phyloP scores from a whole-genome alignment of 2,888 invertebrate species.

The Sceliomorpha sp. region DNA sequence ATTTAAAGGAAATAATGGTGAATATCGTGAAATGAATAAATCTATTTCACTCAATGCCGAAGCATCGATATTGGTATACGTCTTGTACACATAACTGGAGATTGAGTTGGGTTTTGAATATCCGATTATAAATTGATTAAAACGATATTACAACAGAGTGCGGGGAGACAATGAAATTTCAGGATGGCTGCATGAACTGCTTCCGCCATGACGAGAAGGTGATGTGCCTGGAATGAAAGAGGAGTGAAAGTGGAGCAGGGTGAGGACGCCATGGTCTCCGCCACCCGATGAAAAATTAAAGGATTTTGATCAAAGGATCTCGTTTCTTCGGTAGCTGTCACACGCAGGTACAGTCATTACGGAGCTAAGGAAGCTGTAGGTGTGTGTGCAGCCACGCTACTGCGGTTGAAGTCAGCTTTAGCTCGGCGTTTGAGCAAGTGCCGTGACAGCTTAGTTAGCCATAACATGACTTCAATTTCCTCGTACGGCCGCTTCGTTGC shows the following conservation, averaged over 20 bases:
- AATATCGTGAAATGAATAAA: too few relatives aligned
- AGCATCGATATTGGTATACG: too few relatives aligned
- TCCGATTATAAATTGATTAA: neutral
- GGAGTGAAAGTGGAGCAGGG: constrained; percentile 24
- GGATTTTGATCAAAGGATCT: constrained; percentile 65
- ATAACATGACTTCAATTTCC: constrained; percentile 62
- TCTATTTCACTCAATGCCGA: too few relatives aligned
- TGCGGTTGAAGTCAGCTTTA: constrained; percentile 31
- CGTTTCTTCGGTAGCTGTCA: constrained; percentile 60
- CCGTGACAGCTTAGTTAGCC: constrained; percentile 63
- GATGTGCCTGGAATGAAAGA: constrained; percentile 23
- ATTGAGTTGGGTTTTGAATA: too few relatives aligned
- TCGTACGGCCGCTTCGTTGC: constrained; percentile 17
- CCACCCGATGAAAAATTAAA: constrained; percentile 65
- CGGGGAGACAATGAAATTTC: constrained; percentile 11
- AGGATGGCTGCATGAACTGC: too few relatives aligned
- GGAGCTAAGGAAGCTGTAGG: constrained; percentile 15
- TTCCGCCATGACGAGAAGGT: constrained; percentile 8
- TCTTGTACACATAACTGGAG: too few relatives aligned
- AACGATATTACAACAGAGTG: neutral
- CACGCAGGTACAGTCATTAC: constrained; percentile 58
- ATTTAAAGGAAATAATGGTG: too few relatives aligned
- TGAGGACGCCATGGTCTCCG: constrained; percentile 25
- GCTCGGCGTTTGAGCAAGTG: constrained; percentile 41
- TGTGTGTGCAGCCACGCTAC: constrained; percentile 9